A percentile compares a stretch with the other conserved stretches of the same genome.
Conservation (phyloP, 2,888 invertebrate species). For the Ormyrus labotus region DNA sequence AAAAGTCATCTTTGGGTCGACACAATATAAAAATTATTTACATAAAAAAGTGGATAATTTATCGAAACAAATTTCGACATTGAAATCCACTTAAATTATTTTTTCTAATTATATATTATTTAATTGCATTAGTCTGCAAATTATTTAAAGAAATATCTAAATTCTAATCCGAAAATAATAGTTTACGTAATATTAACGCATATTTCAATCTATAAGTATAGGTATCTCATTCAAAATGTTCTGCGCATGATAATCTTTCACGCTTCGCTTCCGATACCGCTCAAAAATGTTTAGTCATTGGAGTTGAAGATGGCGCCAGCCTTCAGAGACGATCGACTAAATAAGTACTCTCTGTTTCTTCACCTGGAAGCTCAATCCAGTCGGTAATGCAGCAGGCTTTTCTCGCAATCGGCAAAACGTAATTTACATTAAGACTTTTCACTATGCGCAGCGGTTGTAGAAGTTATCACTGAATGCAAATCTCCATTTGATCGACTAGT, state of each 20-base stretch:
- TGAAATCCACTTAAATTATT: background rate
- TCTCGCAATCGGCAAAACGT: background rate
- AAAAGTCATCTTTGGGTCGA: conserved; percentile 49
- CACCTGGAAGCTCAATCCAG: background rate
- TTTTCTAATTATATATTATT: no score
- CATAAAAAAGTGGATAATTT: conserved; percentile 55
- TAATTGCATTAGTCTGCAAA: no score
- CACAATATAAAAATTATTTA: conserved; percentile 63
- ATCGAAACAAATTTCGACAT: background rate
- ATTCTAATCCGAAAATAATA: no score
- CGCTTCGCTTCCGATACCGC: no score
- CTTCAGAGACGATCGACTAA: conserved; percentile 21
- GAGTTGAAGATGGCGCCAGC: conserved; percentile 35
- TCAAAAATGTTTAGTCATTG: no score
- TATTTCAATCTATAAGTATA: no score
- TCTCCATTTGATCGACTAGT: conserved; percentile 74
- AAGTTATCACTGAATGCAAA: conserved; percentile 77
- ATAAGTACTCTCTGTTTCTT: conserved; percentile 2
- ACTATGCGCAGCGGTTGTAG: conserved; percentile 70
- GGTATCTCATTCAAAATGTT: no score
- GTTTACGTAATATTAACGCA: no score
- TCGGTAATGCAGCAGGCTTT: conserved; percentile 60
- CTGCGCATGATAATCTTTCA: no score
- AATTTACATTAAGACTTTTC: conserved; percentile 22
- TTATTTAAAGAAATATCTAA: no score